phyloP scores from a whole-genome alignment of 2,888 invertebrate species.

The Drosophila barbarae region DNA sequence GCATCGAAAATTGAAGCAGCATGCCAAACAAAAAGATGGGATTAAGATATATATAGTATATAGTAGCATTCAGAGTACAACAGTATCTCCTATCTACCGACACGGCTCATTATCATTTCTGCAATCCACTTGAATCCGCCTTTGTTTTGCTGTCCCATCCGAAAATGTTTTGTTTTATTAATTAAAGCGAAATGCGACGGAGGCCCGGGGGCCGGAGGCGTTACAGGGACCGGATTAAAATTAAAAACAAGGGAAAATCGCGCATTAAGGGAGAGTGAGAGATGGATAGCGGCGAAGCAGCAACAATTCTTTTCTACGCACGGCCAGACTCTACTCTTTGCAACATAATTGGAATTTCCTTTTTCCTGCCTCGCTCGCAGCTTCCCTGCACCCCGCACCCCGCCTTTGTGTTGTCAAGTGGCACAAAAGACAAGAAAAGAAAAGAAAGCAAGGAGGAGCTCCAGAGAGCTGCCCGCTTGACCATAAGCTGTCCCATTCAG shows the following conservation, averaged over 20 bases:
- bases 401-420: conserved; percentile 51
- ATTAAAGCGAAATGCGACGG: conserved; percentile 49
- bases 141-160: conserved; percentile 13
- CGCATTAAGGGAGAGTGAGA: background rate
- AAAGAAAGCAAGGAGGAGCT: conserved; percentile 19
- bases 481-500: conserved; percentile 37
- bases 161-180: conserved; percentile 48
- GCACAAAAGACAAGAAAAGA: conserved; percentile 60
- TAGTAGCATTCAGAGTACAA: background rate
- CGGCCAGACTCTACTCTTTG: conserved; percentile 59
- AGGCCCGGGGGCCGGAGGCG: conserved; percentile 26
- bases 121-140: conserved; percentile 28
- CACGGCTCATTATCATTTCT: conserved; percentile 19
- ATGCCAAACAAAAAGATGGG: conserved; percentile 17
- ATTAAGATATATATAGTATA: conserved; percentile 13
- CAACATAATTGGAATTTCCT: conserved; percentile 74
- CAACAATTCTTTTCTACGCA: conserved; percentile 69
- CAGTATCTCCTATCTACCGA: conserved; percentile 10
- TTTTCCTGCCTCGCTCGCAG: conserved; percentile 55
- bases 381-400: background rate
- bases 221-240: conserved; percentile 57
- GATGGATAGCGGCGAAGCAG: conserved; percentile 16
- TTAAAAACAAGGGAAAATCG: conserved; percentile 51
- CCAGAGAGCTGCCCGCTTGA: conserved; percentile 45
- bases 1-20: conserved; percentile 1